A percentile compares a stretch with the other conserved stretches of the same genome.
phyloP scores from a whole-genome alignment of 2,888 invertebrate genomes.

The Agonum fuliginosum region DNA sequence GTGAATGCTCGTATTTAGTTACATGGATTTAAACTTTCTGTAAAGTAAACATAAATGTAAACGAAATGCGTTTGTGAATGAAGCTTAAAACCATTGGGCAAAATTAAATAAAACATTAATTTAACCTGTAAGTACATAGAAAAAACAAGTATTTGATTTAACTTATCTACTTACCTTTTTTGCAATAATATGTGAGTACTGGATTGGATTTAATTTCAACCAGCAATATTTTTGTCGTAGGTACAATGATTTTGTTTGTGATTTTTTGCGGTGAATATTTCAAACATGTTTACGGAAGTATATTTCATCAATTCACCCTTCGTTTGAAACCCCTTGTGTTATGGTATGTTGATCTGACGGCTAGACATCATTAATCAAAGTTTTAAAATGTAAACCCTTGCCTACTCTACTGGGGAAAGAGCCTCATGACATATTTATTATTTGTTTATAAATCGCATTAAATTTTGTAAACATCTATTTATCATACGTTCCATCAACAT shows the following conservation, averaged over 20 bases:
- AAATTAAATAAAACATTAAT: no score
- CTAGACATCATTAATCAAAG: slow-evolving; percentile 37
- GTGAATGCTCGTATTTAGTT: no score
- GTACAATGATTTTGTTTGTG: neutral
- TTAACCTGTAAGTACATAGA: neutral
- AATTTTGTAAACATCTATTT: neutral
- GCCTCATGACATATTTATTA: slow-evolving; percentile 32
- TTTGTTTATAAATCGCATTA: slow-evolving; percentile 21
- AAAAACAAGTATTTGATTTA: no score
- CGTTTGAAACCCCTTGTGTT: slow-evolving; percentile 27
- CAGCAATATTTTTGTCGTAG: neutral
- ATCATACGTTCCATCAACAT: no score
- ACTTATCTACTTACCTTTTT: no score
- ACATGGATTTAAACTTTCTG: no score
- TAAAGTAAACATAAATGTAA: no score
- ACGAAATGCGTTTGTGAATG: no score
- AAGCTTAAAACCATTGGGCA: no score
- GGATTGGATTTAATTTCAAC: neutral
- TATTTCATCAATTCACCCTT: slow-evolving; percentile 31
- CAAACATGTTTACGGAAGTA: slow-evolving; percentile 27
- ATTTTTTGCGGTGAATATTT: slow-evolving; percentile 14
- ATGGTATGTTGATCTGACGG: slow-evolving; percentile 28
- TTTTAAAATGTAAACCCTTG: slow-evolving; percentile 38
- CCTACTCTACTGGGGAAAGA: neutral
- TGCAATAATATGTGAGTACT: no score